These are phyloP conservation scores for Proterorhinus semilunaris DNA, from an alignment of 2,113 vertebrate species.

Conservation along the genomic window DNA sequence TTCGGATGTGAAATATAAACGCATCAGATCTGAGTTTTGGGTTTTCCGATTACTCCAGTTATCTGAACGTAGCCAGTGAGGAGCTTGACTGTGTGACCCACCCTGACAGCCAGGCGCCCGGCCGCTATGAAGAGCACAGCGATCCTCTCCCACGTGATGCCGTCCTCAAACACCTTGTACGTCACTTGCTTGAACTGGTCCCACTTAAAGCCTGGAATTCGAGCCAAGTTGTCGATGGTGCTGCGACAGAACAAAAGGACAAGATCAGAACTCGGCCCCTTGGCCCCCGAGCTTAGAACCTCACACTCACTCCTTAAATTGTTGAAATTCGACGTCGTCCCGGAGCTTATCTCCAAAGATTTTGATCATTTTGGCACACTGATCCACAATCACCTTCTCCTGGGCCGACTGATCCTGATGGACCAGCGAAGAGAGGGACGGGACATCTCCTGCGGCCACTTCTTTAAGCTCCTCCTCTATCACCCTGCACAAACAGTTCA, in stretches of 20 bases:
- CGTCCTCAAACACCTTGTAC: conserved; percentile 28
- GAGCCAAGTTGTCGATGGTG: conserved; percentile 32
- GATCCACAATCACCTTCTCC: conserved; percentile 44
- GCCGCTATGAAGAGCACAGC: conserved; percentile 56
- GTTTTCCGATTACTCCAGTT: too few species aligned
- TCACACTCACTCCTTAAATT: conserved; percentile 42
- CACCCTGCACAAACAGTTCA: conserved; percentile 28
- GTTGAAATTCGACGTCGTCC: conserved; percentile 39
- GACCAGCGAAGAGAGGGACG: conserved; percentile 7
- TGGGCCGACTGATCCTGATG: conserved; percentile 11
- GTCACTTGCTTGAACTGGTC: conserved; percentile 35
- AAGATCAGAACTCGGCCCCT: too few species aligned
- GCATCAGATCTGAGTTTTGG: too few species aligned
- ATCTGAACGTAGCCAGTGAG: too few species aligned
- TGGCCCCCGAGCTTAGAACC: background rate
- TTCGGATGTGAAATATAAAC: too few species aligned
- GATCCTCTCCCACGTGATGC: conserved; percentile 58
- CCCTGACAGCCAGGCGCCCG: conserved; percentile 45
- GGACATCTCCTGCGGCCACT: conserved; percentile 14
- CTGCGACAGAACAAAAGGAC: conserved; percentile 13
- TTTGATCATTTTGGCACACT: conserved; percentile 45
- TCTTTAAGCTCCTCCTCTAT: conserved; percentile 51
- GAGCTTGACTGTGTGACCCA: background rate
- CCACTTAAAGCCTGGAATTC: background rate
- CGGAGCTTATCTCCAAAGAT: conserved; percentile 43